Conservation (phyloP, 2,888 invertebrate species). For the Lamellibrachia columna region DNA sequence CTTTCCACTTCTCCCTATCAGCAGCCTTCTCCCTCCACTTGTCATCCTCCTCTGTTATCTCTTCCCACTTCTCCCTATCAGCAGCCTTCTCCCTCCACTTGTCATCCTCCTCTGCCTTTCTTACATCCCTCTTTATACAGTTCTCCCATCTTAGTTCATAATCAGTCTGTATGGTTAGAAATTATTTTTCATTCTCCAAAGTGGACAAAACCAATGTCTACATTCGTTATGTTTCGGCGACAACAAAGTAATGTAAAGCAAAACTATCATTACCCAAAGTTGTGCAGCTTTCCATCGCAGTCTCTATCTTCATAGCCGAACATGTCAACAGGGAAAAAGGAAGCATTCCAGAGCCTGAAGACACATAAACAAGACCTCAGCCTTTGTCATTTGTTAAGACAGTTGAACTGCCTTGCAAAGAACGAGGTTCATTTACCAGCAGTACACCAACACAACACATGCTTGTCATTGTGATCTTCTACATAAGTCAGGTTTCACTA, state of each 20-base stretch:
- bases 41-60: too few species aligned
- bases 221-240: neutral
- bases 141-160: neutral
- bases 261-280: neutral
- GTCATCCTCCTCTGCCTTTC: too few species aligned
- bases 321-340: conserved; percentile 3
- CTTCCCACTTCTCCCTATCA: too few species aligned
- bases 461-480: too few species aligned
- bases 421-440: too few species aligned
- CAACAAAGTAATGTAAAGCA: neutral
- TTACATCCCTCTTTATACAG: too few species aligned
- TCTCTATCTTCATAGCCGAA: neutral
- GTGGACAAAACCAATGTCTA: neutral
- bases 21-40: too few species aligned
- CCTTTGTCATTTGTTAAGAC: neutral
- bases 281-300: neutral
- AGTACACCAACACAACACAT: too few species aligned
- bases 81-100: too few species aligned
- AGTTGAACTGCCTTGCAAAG: too few species aligned
- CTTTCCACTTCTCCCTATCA: too few species aligned
- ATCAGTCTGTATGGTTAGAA: neutral
- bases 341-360: neutral
- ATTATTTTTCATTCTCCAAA: neutral
- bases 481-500: too few species aligned
- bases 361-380: neutral